phyloP scores from a whole-genome alignment of 1,140 invertebrate genomes.

The Pseudobourletiella spinata region DNA sequence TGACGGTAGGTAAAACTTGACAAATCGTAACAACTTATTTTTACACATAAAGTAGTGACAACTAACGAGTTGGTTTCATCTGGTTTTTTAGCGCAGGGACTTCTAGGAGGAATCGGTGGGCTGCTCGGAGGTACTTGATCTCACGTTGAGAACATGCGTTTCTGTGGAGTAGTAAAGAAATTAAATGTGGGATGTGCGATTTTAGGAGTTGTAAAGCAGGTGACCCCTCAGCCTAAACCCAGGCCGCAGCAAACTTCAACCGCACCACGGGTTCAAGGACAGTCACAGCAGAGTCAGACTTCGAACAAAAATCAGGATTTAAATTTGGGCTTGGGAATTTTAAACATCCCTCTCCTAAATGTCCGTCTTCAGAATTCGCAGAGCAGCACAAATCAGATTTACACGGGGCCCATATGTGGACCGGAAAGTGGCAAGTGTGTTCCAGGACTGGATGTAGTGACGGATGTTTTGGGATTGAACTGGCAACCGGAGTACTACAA shows the following conservation, averaged over 20 bases:
- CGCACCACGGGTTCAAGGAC: not conserved
- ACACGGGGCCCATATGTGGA: not conserved
- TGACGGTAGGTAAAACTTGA: not conserved
- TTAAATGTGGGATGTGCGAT: not conserved
- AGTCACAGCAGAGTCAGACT: not conserved
- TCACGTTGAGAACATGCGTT: not conserved
- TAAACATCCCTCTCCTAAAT: not conserved
- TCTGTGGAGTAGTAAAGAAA: not conserved
- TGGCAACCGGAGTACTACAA: constrained; percentile 9
- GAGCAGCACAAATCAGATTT: not conserved
- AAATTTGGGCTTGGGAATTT: not conserved
- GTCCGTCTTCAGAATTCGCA: not conserved
- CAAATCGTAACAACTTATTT: not conserved
- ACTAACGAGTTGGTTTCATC: too few species aligned
- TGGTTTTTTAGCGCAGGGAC: not conserved
- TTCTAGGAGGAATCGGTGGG: not conserved
- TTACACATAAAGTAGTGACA: not conserved
- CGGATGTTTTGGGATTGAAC: not conserved
- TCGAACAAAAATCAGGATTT: not conserved
- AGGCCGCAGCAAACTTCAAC: too few species aligned
- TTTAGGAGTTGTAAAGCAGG: too few species aligned
- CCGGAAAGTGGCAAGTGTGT: not conserved
- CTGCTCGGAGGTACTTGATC: not conserved
- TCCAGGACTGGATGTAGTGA: too few species aligned
- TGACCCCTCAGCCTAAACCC: too few species aligned